These are phyloP conservation scores for Polydrusus cervinus DNA, from an alignment of 2,888 invertebrate genomes.

Conservation along the genomic window DNA sequence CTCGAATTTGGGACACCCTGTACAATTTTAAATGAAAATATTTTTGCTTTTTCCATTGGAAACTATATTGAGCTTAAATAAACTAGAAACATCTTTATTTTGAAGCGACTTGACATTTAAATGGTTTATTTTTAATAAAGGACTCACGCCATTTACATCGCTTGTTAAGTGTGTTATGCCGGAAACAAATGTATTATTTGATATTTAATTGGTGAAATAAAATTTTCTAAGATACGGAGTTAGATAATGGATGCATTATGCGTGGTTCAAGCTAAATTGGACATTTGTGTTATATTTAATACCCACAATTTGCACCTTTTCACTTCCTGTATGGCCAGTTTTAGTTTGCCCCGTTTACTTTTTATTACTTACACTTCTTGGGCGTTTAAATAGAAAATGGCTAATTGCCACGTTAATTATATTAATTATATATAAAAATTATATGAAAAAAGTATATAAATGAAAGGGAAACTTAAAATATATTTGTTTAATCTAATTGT, in stretches of 20 bases:
- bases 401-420: not conserved
- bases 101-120: not conserved
- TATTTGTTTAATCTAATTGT: not conserved
- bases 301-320: constrained; percentile 4
- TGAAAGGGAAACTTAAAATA: not conserved
- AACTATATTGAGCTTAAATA: too few species aligned
- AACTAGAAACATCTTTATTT: not conserved
- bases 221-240: constrained; percentile 32
- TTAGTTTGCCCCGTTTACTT: constrained; percentile 33
- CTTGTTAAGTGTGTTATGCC: constrained; percentile 20
- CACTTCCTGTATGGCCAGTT: constrained; percentile 32
- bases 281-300: constrained; percentile 39
- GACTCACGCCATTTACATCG: not conserved
- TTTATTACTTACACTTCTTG: constrained; percentile 6
- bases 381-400: constrained; percentile 23
- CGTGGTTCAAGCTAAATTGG: constrained; percentile 29
- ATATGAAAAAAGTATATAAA: not conserved
- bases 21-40: too few species aligned
- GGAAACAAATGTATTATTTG: constrained; percentile 30
- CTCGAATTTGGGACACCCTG: too few species aligned
- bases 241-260: constrained; percentile 38
- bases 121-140: not conserved
- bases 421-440: not conserved
- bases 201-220: constrained; percentile 37
- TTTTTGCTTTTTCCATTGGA: too few species aligned